Evolutionary conservation across 2,797 vertebrate genomes (phyloP), one percentile per base, ranked within the genome.

Genomic region (Cynodonichthys magdalenae): DNA sequence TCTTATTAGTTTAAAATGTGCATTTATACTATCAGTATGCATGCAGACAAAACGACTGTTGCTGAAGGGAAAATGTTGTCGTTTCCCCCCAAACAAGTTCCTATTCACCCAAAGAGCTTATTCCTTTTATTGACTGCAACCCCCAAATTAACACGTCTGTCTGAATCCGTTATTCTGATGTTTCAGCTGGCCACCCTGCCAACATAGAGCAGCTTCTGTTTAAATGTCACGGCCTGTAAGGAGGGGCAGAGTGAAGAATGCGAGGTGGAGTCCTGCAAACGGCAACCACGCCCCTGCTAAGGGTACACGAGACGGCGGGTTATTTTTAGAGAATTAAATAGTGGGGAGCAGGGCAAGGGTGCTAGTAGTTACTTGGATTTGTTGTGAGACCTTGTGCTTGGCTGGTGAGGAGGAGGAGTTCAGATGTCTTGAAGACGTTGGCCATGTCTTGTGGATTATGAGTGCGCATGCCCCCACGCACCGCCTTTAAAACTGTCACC

Each of bases 131-230:
- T 84, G 84, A 90, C 80, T 83, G 81, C 76, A 47, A 39, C 69
- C 81, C 36, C 83, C 71, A 89, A 90, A 88, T 91, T 81, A 91
- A 85, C 86, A 85, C 67, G 52, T 87, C 75, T 58, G 58, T 66
- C 75, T 84, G 83, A 87, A 82, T 82, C 81, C 84, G 77, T 82
- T 85, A 86, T 76, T 84, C 66, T 74, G 66, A 74, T 71, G 74
- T 69, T 74, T 75, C 60, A 61, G 83, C 74, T 80, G 77, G 75
- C 71, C 71, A 56, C 59, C 57, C 84, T 79, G 74, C 56, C 24
- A 79, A 77, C 87, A 90, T 84, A 90, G 80, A 87, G 81, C 77
- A 77, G 74, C 89, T 89, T 86, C 89, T 89, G 88, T 91, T 90
- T 86, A 74, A 80, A 81, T 27, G 85, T 74, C 55, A 5, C 45